Base-by-base conservation (phyloP, 2,888 invertebrate species). In the Dromius quadrimaculatus region DNA sequence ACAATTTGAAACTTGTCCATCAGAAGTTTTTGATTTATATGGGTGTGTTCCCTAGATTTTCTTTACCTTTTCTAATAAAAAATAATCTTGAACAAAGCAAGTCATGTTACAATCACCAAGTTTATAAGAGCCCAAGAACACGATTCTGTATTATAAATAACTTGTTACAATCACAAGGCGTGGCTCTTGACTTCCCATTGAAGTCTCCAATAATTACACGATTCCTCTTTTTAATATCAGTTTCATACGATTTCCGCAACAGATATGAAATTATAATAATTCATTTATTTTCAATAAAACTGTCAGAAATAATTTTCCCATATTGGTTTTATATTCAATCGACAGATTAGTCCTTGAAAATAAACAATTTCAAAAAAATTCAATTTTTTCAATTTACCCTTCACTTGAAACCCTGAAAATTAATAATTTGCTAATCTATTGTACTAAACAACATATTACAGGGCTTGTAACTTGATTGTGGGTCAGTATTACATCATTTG, bases 21-120 rank as follows among this genome's bases (percentile, higher is more conserved):
- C n/a, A n/a, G n/a, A n/a, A n/a, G n/a, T n/a, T n/a, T n/a, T n/a
- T n/a, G n/a, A n/a, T n/a, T n/a, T n/a, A n/a, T n/a, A n/a, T n/a
- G n/a, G n/a, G n/a, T n/a, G n/a, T n/a, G n/a, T n/a, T n/a, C n/a
- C n/a, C n/a, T n/a, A n/a, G n/a, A n/a, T n/a, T n/a, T n/a, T n/a
- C n/a, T n/a, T n/a, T n/a, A n/a, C n/a, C n/a, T n/a, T n/a, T n/a
- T n/a, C n/a, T n/a, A n/a, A n/a, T n/a, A n/a, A n/a, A n/a, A n/a
- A n/a, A n/a, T n/a, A n/a, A n/a, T n/a, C n/a, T n/a, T n/a, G n/a
- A n/a, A n/a, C n/a, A n/a, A n/a, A n/a, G 22, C 47, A 13, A 54
- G 23, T 54, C 28, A 28, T 54, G 23, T 13, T 54, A 54, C 50
- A 54, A 54, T 54, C 50, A 54, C 50, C 20, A 45, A 2, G 45